These are phyloP conservation scores for Cerastis rubricosa DNA, from an alignment of 2,888 invertebrate species.

Conservation along the genomic window DNA sequence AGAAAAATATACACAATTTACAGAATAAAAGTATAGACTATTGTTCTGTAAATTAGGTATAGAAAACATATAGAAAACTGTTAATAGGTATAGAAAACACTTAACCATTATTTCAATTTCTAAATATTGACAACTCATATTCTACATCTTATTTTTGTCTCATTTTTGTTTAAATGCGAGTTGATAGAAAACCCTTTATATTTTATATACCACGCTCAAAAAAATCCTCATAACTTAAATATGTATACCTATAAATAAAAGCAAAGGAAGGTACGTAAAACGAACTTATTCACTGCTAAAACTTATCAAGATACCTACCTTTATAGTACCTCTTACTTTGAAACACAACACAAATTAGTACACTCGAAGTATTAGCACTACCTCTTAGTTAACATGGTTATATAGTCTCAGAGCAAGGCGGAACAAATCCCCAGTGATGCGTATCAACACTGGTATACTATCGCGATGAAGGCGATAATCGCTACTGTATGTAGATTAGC, in stretches of 20 bases:
- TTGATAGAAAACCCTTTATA: not conserved
- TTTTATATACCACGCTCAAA: not conserved
- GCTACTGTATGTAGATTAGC: conserved; percentile 79
- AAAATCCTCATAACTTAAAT: not conserved
- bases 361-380: not conserved
- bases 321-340: not conserved
- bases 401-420: conserved; percentile 66
- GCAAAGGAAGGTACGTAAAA: not conserved
- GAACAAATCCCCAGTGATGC: conserved; percentile 75
- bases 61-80: no score
- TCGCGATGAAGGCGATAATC: conserved; percentile 76
- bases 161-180: not conserved
- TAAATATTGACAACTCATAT: not conserved
- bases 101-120: not conserved
- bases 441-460: conserved; percentile 66
- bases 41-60: not conserved
- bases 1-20: no score
- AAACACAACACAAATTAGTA: not conserved
- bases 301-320: not conserved
- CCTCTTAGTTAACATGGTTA: conserved; percentile 35
- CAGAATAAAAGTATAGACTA: no score
- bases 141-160: no score
- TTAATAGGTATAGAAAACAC: not conserved
- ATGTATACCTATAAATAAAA: not conserved
- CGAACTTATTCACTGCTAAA: not conserved